phyloP scores from a whole-genome alignment of 2,797 vertebrate species.

The Rhincodon typus region DNA sequence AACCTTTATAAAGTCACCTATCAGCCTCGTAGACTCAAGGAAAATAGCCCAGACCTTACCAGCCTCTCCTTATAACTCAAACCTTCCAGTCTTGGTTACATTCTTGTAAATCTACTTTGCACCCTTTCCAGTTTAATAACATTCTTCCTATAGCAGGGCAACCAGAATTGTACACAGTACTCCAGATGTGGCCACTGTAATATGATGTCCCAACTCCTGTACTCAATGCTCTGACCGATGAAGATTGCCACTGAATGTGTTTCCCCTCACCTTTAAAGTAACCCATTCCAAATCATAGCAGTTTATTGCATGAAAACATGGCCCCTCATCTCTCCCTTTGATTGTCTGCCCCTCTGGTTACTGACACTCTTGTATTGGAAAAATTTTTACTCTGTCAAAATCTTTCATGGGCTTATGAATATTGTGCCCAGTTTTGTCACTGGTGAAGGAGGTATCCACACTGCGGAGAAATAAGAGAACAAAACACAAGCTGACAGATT shows the following conservation, averaged over 20 bases:
- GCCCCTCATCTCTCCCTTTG: not conserved
- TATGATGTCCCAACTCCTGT: no score
- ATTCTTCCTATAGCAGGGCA: no score
- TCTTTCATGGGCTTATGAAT: not conserved
- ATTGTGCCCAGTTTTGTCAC: not conserved
- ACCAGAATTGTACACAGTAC: no score
- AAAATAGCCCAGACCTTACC: no score
- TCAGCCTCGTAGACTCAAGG: no score
- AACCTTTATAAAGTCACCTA: no score
- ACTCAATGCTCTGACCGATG: no score
- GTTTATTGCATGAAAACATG: not conserved
- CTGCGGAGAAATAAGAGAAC: not conserved
- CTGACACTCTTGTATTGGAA: not conserved
- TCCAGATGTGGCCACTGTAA: no score
- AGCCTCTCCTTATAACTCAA: no score
- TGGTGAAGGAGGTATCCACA: not conserved
- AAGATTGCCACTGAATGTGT: not conserved
- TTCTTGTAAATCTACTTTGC: no score
- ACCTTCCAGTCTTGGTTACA: no score
- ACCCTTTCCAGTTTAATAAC: no score
- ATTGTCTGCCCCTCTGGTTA: not conserved
- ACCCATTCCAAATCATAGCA: not conserved
- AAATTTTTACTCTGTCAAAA: not conserved
- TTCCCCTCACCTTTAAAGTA: not conserved
- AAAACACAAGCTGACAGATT: not conserved